phyloP scores from a whole-genome alignment of 2,113 vertebrate genomes.

The Strix aluco region DNA sequence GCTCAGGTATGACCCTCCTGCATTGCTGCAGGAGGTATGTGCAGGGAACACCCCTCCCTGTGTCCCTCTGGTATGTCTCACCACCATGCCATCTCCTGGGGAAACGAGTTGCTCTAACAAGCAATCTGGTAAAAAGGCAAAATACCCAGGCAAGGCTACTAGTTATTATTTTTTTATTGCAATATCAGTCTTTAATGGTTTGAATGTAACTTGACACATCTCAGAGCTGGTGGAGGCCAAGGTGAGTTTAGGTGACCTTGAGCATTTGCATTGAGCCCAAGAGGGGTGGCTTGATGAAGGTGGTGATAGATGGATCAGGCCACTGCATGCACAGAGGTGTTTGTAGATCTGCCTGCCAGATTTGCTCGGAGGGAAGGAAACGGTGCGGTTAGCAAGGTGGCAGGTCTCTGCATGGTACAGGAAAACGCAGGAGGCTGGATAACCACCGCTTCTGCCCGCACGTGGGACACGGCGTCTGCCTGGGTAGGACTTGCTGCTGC shows the following conservation, averaged over 20 bases:
- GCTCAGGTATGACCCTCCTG: neutral
- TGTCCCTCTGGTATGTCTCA: neutral
- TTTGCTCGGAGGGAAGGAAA: neutral
- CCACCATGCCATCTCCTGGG: neutral
- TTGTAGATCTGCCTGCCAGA: neutral
- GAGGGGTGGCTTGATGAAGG: neutral
- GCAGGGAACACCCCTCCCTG: rapidly evolving
- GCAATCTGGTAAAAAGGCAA: neutral
- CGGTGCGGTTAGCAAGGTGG: neutral
- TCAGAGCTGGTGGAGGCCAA: neutral
- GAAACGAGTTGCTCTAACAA: rapidly evolving
- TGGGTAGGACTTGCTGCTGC: neutral
- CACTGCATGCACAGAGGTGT: neutral
- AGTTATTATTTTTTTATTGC: neutral
- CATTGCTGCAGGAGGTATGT: neutral
- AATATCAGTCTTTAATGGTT: neutral
- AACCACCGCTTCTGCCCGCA: neutral
- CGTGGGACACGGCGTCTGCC: rapidly evolving
- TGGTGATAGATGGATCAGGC: neutral
- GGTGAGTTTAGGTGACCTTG: neutral
- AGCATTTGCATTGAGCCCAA: rapidly evolving
- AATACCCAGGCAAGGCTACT: neutral
- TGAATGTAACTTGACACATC: rapidly evolving
- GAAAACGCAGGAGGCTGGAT: neutral
- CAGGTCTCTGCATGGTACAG: neutral